Percentiles rank a stretch among this genome's conserved stretches.
These are phyloP conservation scores for Mionectes macconnelli DNA, from an alignment of 2,113 vertebrate species.

Conservation along the genomic window DNA sequence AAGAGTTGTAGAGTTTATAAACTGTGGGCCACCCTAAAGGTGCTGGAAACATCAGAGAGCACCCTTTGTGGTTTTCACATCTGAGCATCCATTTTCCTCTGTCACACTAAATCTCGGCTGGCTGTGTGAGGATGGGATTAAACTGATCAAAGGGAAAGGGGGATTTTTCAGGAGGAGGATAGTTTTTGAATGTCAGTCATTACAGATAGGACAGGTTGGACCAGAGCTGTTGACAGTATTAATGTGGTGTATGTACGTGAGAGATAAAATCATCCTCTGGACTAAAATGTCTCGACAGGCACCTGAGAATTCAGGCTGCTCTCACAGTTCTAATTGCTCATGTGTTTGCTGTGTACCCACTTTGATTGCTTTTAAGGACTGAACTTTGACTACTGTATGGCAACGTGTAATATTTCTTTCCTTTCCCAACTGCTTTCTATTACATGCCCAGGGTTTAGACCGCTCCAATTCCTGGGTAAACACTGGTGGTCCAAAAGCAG, in stretches of 20 bases:
- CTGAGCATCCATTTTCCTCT: background rate
- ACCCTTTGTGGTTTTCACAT: background rate
- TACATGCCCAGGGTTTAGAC: conserved; percentile 94
- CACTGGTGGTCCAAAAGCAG: conserved; percentile 97
- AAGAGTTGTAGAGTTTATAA: background rate
- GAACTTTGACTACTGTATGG: conserved; percentile 66
- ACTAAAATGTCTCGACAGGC: background rate
- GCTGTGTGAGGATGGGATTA: background rate
- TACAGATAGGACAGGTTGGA: background rate
- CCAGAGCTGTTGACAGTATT: background rate
- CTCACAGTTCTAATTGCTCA: conserved; percentile 61
- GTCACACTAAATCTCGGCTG: background rate
- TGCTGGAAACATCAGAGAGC: background rate
- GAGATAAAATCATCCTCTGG: background rate
- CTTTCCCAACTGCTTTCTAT: conserved; percentile 85
- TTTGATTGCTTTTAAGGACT: conserved; percentile 63
- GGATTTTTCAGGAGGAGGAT: background rate
- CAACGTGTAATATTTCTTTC: conserved; percentile 86
- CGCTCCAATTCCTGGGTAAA: conserved; percentile 99
- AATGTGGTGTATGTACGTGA: background rate
- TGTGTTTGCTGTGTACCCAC: conserved; percentile 46
- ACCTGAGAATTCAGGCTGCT: conserved; percentile 28
- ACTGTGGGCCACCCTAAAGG: background rate
- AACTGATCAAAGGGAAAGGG: background rate
- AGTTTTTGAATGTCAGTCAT: background rate